These are phyloP conservation scores for Mythimna loreyi DNA, from an alignment of 2,888 invertebrate species.

Conservation along the genomic window DNA sequence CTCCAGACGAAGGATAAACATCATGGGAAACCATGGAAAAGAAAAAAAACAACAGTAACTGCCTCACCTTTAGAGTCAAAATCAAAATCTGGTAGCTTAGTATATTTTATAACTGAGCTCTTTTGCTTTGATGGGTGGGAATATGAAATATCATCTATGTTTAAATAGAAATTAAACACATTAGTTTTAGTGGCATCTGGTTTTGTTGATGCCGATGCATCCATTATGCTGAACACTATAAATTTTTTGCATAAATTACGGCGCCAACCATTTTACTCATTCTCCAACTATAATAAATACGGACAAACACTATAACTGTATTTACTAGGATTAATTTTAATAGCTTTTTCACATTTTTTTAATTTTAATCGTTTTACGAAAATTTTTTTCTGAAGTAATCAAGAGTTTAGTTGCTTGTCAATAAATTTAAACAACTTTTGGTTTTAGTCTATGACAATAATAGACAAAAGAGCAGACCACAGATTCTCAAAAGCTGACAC, in stretches of 20 bases:
- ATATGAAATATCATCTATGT: constrained; percentile 73
- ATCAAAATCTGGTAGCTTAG: constrained; percentile 83
- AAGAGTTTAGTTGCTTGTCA: constrained; percentile 53
- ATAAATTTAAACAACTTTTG: constrained; percentile 54
- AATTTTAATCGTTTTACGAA: constrained; percentile 52
- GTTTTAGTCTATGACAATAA: constrained; percentile 43
- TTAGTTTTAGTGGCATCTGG: constrained; percentile 73
- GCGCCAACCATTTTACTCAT: constrained; percentile 51
- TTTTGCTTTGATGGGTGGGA: constrained; percentile 72
- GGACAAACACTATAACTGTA: constrained; percentile 41
- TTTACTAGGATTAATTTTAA: constrained; percentile 52
- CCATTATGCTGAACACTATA: constrained; percentile 76
- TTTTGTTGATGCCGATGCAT: constrained; percentile 81
- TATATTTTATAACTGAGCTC: constrained; percentile 82
- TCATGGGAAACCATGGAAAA: constrained; percentile 14
- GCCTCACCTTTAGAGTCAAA: constrained; percentile 77
- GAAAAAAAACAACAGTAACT: constrained; percentile 27
- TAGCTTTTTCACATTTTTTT: constrained; percentile 69
- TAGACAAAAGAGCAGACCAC: constrained; percentile 23
- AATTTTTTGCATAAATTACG: constrained; percentile 60
- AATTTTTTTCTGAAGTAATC: constrained; percentile 46
- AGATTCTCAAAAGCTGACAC: constrained; percentile 12
- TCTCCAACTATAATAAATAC: constrained; percentile 26
- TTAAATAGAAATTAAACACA: constrained; percentile 74
- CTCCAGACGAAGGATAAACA: constrained; percentile 21